phyloP scores from a whole-genome alignment of 92 coral and sea anemone species.

The Hydrozoanthus gracilis region DNA sequence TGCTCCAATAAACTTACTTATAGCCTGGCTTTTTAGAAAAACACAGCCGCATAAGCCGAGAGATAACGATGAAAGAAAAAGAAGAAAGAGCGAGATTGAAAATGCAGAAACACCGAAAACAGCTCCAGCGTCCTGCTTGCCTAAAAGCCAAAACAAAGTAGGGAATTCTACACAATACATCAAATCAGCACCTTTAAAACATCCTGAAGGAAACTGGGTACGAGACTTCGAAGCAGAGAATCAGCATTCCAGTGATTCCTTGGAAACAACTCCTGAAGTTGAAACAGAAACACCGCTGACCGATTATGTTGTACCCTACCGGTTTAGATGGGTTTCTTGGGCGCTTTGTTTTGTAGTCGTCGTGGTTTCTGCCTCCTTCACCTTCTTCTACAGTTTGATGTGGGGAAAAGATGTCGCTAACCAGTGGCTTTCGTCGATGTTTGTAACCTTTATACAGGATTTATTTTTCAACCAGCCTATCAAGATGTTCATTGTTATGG shows the following conservation, averaged over 20 bases:
- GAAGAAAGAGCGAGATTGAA: background rate
- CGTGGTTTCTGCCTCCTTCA: slow-evolving; percentile 32
- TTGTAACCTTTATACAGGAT: slow-evolving; percentile 50
- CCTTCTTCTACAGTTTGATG: slow-evolving; percentile 57
- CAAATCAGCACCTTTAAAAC: background rate
- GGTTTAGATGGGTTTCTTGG: slow-evolving; percentile 55
- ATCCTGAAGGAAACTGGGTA: background rate
- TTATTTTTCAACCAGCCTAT: slow-evolving; percentile 52
- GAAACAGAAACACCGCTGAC: background rate
- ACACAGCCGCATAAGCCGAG: slow-evolving; percentile 1
- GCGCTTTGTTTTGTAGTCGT: slow-evolving; percentile 27
- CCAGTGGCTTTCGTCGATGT: slow-evolving; percentile 57
- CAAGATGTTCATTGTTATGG: slow-evolving; percentile 35
- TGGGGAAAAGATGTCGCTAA: slow-evolving; percentile 49
- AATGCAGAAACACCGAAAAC: background rate
- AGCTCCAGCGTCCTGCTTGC: background rate
- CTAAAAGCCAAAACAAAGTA: background rate
- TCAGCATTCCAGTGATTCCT: background rate
- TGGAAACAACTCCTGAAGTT: background rate
- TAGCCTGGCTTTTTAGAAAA: slow-evolving; percentile 58
- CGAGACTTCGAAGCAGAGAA: background rate
- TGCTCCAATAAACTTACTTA: slow-evolving; percentile 42
- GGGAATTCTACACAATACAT: background rate
- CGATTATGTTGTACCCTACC: slow-evolving; percentile 14
- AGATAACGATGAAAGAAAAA: background rate